phyloP scores from a whole-genome alignment of 2,797 vertebrate species.

The Coreius guichenoti region DNA sequence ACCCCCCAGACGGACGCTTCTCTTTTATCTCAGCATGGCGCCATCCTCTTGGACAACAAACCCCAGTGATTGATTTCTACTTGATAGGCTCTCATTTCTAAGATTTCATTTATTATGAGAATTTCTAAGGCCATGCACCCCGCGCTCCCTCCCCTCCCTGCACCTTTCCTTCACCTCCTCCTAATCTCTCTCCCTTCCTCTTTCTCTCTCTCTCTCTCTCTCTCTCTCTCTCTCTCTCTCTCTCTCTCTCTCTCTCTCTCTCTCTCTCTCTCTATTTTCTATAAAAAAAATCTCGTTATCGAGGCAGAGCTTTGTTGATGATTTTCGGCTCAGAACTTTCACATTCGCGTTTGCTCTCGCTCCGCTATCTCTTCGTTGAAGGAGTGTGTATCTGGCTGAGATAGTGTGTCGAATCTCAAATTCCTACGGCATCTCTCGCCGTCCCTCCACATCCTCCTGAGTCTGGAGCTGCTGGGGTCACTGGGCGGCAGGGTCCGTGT shows the following conservation, averaged over 20 bases:
- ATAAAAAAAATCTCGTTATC: slow-evolving; percentile 78
- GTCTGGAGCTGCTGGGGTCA: slow-evolving; percentile 62
- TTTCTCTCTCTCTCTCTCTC: slow-evolving; percentile 71
- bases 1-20: slow-evolving; percentile 83
- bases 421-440: slow-evolving; percentile 67
- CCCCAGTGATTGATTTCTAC: slow-evolving; percentile 96
- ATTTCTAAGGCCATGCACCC: slow-evolving; percentile 79
- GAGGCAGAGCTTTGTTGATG: slow-evolving; percentile 78
- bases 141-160: slow-evolving; percentile 54
- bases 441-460: slow-evolving; percentile 62
- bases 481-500: slow-evolving; percentile 69
- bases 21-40: slow-evolving; percentile 93
- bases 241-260: slow-evolving; percentile 36
- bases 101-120: slow-evolving; percentile 98
- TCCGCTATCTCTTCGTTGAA: slow-evolving; percentile 54
- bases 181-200: slow-evolving; percentile 54
- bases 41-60: slow-evolving; percentile 94
- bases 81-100: slow-evolving; percentile 91
- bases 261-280: slow-evolving; percentile 63
- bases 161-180: slow-evolving; percentile 61
- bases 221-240: too few species aligned
- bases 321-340: slow-evolving; percentile 76
- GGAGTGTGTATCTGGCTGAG: slow-evolving; percentile 60
- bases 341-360: slow-evolving; percentile 57
- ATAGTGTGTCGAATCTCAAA: slow-evolving; percentile 65